Evolutionary conservation across 2,113 vertebrate genomes (phyloP).

Genomic region (Barnardius zonarius): DNA sequence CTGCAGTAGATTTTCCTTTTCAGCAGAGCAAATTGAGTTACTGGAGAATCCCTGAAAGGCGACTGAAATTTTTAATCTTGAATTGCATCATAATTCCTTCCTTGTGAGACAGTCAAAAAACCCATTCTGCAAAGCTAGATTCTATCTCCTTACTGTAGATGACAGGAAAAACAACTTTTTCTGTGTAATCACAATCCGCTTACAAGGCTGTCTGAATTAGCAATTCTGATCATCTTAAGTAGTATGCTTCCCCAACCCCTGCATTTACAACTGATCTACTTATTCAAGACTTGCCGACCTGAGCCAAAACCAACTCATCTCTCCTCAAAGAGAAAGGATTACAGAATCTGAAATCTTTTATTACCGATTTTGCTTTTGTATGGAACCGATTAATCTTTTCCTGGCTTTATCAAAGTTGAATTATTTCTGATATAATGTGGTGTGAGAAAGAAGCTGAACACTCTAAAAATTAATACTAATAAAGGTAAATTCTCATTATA

Average conservation of each 20-base stretch:
- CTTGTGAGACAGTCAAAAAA: not conserved
- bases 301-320: not conserved
- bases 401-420: not conserved
- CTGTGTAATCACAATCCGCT: not conserved
- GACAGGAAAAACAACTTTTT: slow-evolving; percentile 2
- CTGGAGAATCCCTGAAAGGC: slow-evolving; percentile 1
- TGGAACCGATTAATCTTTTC: not conserved
- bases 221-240: not conserved
- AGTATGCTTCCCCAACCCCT: not conserved
- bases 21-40: not conserved
- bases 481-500: not conserved
- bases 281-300: not conserved
- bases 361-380: not conserved
- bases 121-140: not conserved
- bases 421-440: not conserved
- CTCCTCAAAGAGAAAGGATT: not conserved
- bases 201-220: slow-evolving; percentile 18
- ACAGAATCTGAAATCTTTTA: not conserved
- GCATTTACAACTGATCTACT: not conserved
- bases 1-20: not conserved
- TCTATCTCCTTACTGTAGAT: not conserved
- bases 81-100: not conserved
- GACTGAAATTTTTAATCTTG: slow-evolving; percentile 7
- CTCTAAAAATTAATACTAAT: slow-evolving; percentile 3
- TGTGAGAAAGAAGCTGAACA: not conserved